Base-by-base conservation (phyloP, 2,888 invertebrate genomes). In the Agrilus mali region DNA sequence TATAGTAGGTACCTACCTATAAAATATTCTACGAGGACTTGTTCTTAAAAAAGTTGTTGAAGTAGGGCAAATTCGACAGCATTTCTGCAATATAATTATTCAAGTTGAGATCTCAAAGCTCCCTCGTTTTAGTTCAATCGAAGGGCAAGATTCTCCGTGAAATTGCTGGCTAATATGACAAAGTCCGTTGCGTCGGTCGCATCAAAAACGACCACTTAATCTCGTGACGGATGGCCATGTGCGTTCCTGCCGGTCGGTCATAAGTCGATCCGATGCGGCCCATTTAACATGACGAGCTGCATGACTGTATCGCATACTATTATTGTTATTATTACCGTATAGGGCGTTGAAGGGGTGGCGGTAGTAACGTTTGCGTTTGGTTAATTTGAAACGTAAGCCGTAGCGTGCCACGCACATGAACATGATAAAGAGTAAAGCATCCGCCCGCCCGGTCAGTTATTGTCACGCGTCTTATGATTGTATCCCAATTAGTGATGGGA, bases 241-340 rank as follows among this genome's bases (percentile, higher is more conserved):
- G 57, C 60, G 55, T 58, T 58, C 60, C 59, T 57, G 56, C 52
- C 52, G 58, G 60, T 51, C 52, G 58, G 60, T 55, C 56, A 60
- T 60, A 63, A 63, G 61, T 61, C 61, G 62, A 66, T 66, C 63
- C 61, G 66, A 60, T 59, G 56, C 63, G 61, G 60, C 58, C 66
- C 66, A 65, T 66, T 66, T 64, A 65, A 62, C 63, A 56, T 61
- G 64, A 65, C 61, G 63, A 61, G 63, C 60, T 59, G 61, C 60
- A 59, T 59, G 59, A 60, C 59, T 59, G 60, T 58, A 59, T 52
- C 58, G 59, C 57, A 55, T 58, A 55, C 53, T 53, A 58, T 60
- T 58, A 58, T 58, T 27, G 27, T 27, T 27, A 27, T 27, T 27
- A 27, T 27, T 27, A 27, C 10, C 27, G 27, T 10, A 27, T 27